Evolutionary conservation across 2,113 vertebrate species (phyloP).

Genomic region (Cottus gobio): DNA sequence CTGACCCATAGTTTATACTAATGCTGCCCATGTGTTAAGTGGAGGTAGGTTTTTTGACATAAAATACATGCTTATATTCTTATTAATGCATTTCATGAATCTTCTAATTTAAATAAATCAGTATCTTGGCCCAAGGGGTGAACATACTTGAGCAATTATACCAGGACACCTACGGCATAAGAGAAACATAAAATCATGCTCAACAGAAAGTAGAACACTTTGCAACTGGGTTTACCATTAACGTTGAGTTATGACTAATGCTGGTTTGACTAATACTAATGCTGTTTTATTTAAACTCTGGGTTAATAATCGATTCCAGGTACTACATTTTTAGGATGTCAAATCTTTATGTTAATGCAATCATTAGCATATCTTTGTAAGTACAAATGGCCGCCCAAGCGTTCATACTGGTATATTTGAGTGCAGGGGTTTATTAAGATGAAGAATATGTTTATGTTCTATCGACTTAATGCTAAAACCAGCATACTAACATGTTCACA

Average conservation of each 20-base stretch:
- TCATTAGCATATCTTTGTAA: neutral
- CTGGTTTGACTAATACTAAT: too few relatives aligned
- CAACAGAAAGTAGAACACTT: neutral
- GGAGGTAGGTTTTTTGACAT: conserved; percentile 22
- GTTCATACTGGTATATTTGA: neutral
- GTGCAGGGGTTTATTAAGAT: neutral
- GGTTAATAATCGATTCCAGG: neutral
- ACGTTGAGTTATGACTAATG: neutral
- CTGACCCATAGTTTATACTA: conserved; percentile 10
- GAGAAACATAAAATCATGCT: neutral
- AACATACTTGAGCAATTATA: neutral
- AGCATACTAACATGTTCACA: neutral
- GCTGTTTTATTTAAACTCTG: neutral
- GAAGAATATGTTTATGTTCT: neutral
- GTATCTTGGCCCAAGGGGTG: neutral
- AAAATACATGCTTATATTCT: conserved; percentile 19
- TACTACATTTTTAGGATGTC: neutral
- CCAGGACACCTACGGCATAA: neutral
- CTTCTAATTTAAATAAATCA: conserved; percentile 7
- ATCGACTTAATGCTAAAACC: neutral
- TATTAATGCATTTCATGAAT: conserved; percentile 28
- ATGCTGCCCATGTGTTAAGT: conserved; percentile 1
- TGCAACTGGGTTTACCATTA: neutral
- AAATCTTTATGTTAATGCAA: neutral
- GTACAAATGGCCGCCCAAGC: neutral